Percentiles rank a stretch among this genome's conserved stretches.
Evolutionary conservation across 2,888 invertebrate genomes (phyloP).

Genomic region (Drosophila tanythrix): DNA sequence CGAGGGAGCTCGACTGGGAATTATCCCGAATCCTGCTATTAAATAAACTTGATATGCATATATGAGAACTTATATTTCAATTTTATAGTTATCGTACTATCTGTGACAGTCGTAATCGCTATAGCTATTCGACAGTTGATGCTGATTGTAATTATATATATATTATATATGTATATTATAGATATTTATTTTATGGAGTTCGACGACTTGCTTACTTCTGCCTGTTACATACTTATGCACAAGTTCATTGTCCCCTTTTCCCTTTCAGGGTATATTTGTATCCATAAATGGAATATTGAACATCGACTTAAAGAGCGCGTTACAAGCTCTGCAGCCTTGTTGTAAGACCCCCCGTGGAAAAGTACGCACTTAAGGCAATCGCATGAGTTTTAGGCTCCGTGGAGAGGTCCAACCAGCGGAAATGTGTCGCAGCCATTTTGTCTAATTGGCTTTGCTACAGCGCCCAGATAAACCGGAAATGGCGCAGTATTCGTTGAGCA

Average conservation of each 20-base stretch:
- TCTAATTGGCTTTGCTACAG: conserved; percentile 74
- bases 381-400: conserved; percentile 37
- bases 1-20: not conserved
- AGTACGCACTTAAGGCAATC: conserved; percentile 30
- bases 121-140: no score
- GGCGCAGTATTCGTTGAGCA: conserved; percentile 64
- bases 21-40: not conserved
- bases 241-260: not conserved
- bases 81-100: no score
- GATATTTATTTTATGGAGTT: no score
- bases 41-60: no score
- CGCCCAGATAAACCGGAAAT: conserved; percentile 74
- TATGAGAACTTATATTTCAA: no score
- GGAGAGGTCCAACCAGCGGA: conserved; percentile 66
- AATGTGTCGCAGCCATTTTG: conserved; percentile 80
- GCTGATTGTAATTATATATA: no score
- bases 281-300: not conserved
- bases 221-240: not conserved
- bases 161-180: no score
- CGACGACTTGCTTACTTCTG: no score
- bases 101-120: no score
- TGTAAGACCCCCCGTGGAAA: conserved; percentile 8
- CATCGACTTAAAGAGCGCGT: conserved; percentile 4
- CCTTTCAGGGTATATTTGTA: not conserved
- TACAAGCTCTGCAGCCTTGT: conserved; percentile 19